phyloP scores from a whole-genome alignment of 2,113 vertebrate genomes.

The Rhinoptilus africanus region DNA sequence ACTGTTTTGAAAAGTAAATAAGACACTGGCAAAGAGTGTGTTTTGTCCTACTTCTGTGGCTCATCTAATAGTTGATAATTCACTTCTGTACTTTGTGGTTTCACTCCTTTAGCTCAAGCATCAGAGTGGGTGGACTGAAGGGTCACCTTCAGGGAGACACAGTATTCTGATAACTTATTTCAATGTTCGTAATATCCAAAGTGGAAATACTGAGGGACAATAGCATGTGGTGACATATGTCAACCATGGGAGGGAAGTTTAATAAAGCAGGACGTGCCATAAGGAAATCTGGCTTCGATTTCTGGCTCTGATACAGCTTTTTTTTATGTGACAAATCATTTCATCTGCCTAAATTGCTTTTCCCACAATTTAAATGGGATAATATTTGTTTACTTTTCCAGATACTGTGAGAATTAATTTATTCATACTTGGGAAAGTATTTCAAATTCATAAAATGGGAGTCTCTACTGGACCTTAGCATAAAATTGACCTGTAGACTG shows the following conservation, averaged over 20 bases:
- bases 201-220: neutral
- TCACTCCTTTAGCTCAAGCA: neutral
- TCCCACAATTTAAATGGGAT: neutral
- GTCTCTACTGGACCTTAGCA: neutral
- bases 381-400: neutral
- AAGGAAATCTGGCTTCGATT: neutral
- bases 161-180: neutral
- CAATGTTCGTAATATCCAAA: neutral
- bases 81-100: neutral
- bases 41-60: constrained; percentile 17
- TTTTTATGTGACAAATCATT: neutral
- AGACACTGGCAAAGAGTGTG: neutral
- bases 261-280: neutral
- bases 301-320: constrained; percentile 15
- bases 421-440: neutral
- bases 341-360: constrained; percentile 10
- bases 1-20: constrained; percentile 31
- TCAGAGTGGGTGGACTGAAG: neutral
- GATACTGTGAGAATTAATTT: neutral
- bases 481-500: neutral
- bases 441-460: neutral
- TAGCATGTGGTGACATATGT: neutral
- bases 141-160: neutral
- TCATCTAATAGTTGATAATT: neutral
- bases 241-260: neutral